Evolutionary conservation across 1,140 invertebrate species (phyloP).

Genomic region (Calosoma granatense): DNA sequence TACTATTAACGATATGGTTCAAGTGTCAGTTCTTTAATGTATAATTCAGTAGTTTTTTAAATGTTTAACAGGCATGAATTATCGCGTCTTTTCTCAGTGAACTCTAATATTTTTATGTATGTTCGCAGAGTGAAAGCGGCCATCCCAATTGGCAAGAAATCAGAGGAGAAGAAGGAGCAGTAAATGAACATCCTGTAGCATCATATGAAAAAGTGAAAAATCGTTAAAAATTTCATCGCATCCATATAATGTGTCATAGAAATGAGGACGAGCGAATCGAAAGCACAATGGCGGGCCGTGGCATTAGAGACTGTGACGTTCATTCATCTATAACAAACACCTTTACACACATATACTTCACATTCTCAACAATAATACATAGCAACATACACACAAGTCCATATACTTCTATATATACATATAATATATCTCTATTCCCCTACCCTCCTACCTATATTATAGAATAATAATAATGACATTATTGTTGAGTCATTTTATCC

Average conservation of each 20-base stretch:
- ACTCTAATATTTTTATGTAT: slow-evolving; percentile 11
- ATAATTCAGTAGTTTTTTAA: slow-evolving; percentile 2
- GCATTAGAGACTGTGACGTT: no score
- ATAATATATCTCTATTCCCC: no score
- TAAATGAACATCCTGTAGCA: slow-evolving; percentile 38
- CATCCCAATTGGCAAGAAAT: slow-evolving; percentile 83
- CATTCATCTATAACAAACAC: no score
- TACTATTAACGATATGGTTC: neutral
- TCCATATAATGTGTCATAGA: neutral
- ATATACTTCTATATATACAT: no score
- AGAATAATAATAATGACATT: no score
- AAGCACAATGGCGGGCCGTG: neutral
- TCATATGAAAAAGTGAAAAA: neutral
- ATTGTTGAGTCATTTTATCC: no score
- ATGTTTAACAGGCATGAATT: slow-evolving; percentile 9
- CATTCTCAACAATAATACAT: no score
- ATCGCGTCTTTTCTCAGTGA: neutral
- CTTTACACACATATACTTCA: no score
- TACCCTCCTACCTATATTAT: no score
- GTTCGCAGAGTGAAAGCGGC: slow-evolving; percentile 74
- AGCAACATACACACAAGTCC: no score
- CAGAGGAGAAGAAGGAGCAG: slow-evolving; percentile 73
- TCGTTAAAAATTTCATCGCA: neutral
- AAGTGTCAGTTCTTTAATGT: slow-evolving; percentile 13
- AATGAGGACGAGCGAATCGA: neutral